A percentile compares a stretch with the other conserved stretches of the same genome.
These are phyloP conservation scores for Nysson spinosus DNA, from an alignment of 2,888 invertebrate species.

Conservation along the genomic window DNA sequence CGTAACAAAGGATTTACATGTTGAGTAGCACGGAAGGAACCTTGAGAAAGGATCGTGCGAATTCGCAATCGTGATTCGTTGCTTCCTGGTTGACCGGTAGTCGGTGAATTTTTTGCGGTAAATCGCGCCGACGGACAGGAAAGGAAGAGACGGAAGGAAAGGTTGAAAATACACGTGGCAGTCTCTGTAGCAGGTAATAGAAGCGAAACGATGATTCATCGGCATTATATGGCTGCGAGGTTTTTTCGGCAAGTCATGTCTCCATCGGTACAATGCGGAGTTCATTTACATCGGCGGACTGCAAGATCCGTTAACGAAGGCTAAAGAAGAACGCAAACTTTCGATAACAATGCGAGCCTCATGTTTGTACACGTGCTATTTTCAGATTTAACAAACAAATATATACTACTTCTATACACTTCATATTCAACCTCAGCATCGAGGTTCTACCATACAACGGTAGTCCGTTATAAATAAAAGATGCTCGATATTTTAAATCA, in stretches of 20 bases:
- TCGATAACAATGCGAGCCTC: neutral
- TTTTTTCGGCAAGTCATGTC: constrained; percentile 36
- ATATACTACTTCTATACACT: no score
- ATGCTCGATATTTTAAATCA: no score
- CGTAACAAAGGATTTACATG: neutral
- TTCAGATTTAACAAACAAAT: no score
- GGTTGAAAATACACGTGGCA: constrained; percentile 16
- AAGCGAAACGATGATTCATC: constrained; percentile 43
- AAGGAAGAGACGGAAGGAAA: neutral
- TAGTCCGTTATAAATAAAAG: no score
- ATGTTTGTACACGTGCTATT: neutral
- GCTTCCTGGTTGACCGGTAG: neutral
- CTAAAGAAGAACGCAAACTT: neutral
- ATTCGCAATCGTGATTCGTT: constrained; percentile 7
- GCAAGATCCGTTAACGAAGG: constrained; percentile 3
- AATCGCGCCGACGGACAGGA: no score
- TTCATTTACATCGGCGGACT: constrained; percentile 35
- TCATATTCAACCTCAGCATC: no score
- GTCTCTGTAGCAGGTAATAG: constrained; percentile 19
- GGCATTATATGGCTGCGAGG: constrained; percentile 9
- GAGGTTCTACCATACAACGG: no score
- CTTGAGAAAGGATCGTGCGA: constrained; percentile 8
- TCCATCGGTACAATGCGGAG: constrained; percentile 14
- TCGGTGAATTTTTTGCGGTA: neutral
- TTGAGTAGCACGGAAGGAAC: constrained; percentile 3